phyloP scores from a whole-genome alignment of 2,113 vertebrate species.

The Neodon shergylaensis region DNA sequence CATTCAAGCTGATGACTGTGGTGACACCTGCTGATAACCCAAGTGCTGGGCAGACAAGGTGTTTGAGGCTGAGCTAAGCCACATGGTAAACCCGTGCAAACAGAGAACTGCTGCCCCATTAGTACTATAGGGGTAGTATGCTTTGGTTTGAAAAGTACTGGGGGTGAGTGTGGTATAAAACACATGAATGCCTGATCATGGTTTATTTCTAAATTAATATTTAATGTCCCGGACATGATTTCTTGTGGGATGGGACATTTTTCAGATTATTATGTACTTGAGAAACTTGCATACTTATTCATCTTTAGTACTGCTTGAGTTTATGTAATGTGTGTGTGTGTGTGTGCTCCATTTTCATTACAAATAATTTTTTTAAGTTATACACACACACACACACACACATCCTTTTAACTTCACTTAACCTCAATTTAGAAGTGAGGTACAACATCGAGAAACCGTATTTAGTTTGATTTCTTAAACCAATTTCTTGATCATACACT shows the following conservation, averaged over 20 bases:
- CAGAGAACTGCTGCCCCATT: neutral
- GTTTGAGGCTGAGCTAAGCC: neutral
- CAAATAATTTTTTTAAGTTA: neutral
- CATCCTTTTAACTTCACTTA: neutral
- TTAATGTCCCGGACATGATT: neutral
- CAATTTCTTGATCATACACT: neutral
- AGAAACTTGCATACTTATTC: conserved; percentile 18
- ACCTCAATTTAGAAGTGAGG: neutral
- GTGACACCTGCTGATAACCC: neutral
- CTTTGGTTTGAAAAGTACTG: neutral
- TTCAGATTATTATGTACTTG: conserved; percentile 5
- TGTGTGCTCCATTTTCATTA: conserved; percentile 23
- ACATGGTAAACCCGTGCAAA: neutral
- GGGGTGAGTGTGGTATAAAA: neutral
- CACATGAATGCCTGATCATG: neutral
- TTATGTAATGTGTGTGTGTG: neutral
- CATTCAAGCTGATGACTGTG: neutral
- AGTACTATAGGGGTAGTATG: neutral
- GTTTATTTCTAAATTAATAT: conserved; percentile 20
- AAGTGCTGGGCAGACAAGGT: neutral
- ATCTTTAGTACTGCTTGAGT: neutral
- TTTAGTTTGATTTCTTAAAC: conserved; percentile 48
- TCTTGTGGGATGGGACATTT: neutral
- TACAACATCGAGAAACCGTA: neutral
- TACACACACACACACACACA: no score